Base-by-base conservation (phyloP, 2,888 invertebrate genomes). In the Mactromeris polynyma region DNA sequence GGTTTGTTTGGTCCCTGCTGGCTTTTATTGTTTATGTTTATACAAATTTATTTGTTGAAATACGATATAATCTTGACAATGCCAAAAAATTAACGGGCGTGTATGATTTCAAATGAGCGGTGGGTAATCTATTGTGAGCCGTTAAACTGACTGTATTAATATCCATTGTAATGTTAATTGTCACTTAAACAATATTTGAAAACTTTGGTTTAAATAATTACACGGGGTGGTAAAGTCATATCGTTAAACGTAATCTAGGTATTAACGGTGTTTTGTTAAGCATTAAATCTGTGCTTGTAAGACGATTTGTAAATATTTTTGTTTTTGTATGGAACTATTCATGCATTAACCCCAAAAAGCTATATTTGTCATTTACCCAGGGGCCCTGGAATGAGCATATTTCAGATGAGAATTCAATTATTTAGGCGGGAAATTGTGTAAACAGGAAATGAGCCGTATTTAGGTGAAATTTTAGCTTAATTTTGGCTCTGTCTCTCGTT, bases 351-450 rank as follows among this genome's bases (percentile, higher is more conserved):
- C 26, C 36, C 36, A 42, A 79, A 42, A n/a, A 21, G 17, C 0
- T 73, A 33, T 36, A 19, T 36, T 26, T 33, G 17, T 33, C 33
- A 73, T 14, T 33, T 26, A 58, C n/a, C 73, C 0, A 26, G 17
- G 11, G 84, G 83, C 83, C 84, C 84, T 78, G 78, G 73, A 54
- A n/a, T 33, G 26, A 36, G 84, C 84, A 84, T 84, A 84, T 51
- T 73, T 73, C 14, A 58, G 19, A 33, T 73, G 73, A 33, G 26
- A 73, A 36, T 73, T 73, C 36, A 73, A 73, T 73, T 73, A 73
- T 73, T 73, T 73, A 73, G 73, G 73, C 73, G 73, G 73, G 73
- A 73, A 73, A 73, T 7, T 36, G 0, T 73, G 73, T 73, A 26
- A 14, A 64, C 58, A 26, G 58, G n/a, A 9, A 26, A 64, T 64